Percentiles rank a stretch among this genome's conserved stretches.
These are phyloP conservation scores for Gephyroberyx darwinii DNA, from an alignment of 2,797 vertebrate genomes.

Conservation along the genomic window DNA sequence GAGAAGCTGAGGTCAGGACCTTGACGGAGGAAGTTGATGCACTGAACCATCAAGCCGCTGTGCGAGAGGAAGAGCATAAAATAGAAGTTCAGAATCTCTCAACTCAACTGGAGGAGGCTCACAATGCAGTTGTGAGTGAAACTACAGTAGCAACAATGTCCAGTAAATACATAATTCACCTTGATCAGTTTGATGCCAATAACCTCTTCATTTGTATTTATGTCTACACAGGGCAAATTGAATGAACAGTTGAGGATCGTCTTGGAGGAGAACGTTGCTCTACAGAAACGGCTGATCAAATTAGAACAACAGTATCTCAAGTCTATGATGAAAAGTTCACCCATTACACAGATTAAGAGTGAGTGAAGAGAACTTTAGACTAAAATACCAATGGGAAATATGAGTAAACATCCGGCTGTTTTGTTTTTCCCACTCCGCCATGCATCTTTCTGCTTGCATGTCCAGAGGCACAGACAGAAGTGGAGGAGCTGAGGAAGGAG, in stretches of 20 bases:
- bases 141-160: not conserved
- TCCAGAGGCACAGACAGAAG: conserved; percentile 78
- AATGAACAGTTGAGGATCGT: conserved; percentile 79
- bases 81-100: conserved; percentile 62
- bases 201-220: conserved; percentile 2
- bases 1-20: conserved; percentile 72
- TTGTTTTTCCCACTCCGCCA: not conserved
- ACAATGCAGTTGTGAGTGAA: conserved; percentile 73
- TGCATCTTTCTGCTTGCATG: conserved; percentile 11
- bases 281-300: conserved; percentile 83
- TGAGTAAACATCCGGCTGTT: not conserved
- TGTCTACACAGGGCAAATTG: conserved; percentile 71
- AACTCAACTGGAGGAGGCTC: conserved; percentile 71
- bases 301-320: conserved; percentile 77
- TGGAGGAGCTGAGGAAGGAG: conserved; percentile 78
- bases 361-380: conserved; percentile 26
- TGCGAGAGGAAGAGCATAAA: conserved; percentile 67
- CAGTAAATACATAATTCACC: not conserved
- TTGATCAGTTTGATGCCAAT: not conserved
- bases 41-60: conserved; percentile 59
- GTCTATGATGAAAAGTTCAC: conserved; percentile 63
- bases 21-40: conserved; percentile 71
- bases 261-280: conserved; percentile 82
- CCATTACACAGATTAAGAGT: conserved; percentile 77
- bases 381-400: not conserved